Evolutionary conservation across 1,140 invertebrate genomes (phyloP).

Genomic region (Leguminivora glycinivorella): DNA sequence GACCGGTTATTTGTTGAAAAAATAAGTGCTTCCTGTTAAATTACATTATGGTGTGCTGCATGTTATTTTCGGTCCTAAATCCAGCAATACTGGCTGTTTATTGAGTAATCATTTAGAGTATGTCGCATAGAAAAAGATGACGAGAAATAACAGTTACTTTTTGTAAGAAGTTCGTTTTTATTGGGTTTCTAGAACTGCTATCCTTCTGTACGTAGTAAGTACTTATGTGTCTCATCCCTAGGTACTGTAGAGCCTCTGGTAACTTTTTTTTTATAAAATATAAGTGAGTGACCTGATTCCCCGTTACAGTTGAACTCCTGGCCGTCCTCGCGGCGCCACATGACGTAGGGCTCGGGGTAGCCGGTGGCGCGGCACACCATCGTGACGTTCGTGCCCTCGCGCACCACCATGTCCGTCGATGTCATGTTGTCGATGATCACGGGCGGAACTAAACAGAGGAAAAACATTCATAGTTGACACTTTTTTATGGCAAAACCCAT

Average conservation of each 20-base stretch:
- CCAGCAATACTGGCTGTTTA: neutral
- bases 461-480: neutral
- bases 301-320: slow-evolving; percentile 92
- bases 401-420: slow-evolving; percentile 92
- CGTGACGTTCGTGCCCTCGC: slow-evolving; percentile 92
- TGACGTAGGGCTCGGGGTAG: slow-evolving; percentile 93
- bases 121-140: no score
- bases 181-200: no score
- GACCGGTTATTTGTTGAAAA: slow-evolving; percentile 50
- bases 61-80: neutral
- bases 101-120: neutral
- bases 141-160: no score
- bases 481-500: no score
- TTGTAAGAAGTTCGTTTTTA: no score
- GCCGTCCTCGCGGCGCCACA: slow-evolving; percentile 94
- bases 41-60: neutral
- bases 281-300: slow-evolving; percentile 83
- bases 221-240: no score
- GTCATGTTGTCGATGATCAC: slow-evolving; percentile 90
- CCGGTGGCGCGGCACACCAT: slow-evolving; percentile 93
- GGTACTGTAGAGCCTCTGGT: no score
- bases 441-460: slow-evolving; percentile 84
- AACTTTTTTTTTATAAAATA: neutral
- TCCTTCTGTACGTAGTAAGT: no score
- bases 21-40: slow-evolving; percentile 29